phyloP scores from a whole-genome alignment of 2,888 invertebrate species.

The Andrena fulva region DNA sequence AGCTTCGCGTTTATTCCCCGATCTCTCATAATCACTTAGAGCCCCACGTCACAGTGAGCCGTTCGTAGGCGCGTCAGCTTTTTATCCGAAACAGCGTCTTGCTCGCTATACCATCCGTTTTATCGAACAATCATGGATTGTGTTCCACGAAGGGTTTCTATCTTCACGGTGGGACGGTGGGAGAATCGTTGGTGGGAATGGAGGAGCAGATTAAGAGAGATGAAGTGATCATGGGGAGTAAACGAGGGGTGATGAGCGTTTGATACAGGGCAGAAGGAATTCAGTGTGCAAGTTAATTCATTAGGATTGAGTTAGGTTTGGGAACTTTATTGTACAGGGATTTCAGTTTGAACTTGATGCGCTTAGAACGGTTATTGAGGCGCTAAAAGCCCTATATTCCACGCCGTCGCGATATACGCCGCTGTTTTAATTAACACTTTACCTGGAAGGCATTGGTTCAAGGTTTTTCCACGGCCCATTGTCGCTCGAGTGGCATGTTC shows the following conservation, averaged over 20 bases:
- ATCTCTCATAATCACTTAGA: conserved; percentile 47
- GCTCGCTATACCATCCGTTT: neutral
- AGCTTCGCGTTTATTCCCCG: conserved; percentile 17
- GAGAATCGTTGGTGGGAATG: neutral
- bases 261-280: neutral
- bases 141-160: neutral
- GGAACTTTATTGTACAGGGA: too few relatives aligned
- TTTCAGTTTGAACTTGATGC: too few relatives aligned
- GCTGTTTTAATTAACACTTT: conserved; percentile 31
- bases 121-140: neutral
- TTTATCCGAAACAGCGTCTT: conserved; percentile 1
- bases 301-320: too few relatives aligned
- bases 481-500: conserved; percentile 1
- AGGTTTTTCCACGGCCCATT: conserved; percentile 11
- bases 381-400: neutral
- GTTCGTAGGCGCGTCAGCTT: neutral
- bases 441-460: conserved; percentile 20
- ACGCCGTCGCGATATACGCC: neutral
- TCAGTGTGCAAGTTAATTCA: too few relatives aligned
- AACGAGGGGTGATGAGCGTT: neutral
- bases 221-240: neutral
- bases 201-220: neutral
- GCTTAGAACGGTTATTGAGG: neutral
- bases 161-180: neutral
- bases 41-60: neutral